phyloP scores from a whole-genome alignment of 35 echinoderm and acorn worm species.

The Apostichopus japonicus region DNA sequence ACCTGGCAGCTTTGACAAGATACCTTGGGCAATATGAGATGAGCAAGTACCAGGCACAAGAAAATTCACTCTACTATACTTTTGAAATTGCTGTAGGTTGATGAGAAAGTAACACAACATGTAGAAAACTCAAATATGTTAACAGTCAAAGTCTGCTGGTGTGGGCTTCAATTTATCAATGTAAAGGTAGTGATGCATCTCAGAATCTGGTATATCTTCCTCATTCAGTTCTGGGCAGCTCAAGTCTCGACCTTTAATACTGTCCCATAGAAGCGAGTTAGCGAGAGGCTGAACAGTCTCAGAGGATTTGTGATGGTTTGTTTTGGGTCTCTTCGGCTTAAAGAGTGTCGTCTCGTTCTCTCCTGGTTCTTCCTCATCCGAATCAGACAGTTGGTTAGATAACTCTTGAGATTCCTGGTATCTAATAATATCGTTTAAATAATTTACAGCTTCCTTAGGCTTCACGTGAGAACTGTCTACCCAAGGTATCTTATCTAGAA shows the following conservation, averaged over 20 bases:
- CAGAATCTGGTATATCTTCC: conserved; percentile 68
- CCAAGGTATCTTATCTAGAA: not conserved
- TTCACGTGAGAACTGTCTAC: not conserved
- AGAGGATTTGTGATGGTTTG: not conserved
- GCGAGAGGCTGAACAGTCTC: not conserved
- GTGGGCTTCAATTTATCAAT: conserved; percentile 3
- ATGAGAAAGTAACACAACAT: too few species aligned
- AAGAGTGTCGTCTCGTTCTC: not conserved
- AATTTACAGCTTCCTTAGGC: not conserved
- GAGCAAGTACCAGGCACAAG: too few species aligned
- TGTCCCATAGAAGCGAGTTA: not conserved
- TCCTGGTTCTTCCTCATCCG: conserved; percentile 16
- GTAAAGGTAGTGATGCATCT: conserved; percentile 52
- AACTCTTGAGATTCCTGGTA: not conserved
- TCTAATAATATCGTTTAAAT: conserved; percentile 23
- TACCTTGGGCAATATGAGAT: too few species aligned
- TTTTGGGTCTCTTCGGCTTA: not conserved
- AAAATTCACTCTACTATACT: too few species aligned
- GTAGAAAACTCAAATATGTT: too few species aligned
- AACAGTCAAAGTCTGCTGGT: not conserved
- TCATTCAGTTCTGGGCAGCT: conserved; percentile 56
- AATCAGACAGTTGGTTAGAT: not conserved
- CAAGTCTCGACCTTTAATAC: not conserved
- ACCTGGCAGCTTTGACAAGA: too few species aligned
- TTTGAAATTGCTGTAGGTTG: too few species aligned